phyloP scores from a whole-genome alignment of 2,888 invertebrate genomes.

The Camponotus fellah region DNA sequence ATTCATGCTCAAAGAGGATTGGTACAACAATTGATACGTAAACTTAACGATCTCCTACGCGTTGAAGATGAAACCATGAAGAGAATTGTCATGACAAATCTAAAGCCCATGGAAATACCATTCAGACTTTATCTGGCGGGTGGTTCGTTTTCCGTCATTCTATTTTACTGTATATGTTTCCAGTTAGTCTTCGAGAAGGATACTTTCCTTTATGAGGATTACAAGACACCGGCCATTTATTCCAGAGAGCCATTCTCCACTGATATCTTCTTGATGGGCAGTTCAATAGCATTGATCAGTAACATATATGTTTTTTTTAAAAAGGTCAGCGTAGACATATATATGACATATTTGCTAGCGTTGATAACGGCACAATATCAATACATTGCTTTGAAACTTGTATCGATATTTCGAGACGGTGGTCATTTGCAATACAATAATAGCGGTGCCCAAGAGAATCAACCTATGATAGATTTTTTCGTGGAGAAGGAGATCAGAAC shows the following conservation, averaged over 20 bases:
- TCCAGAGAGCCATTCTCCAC: neutral
- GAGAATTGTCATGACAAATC: neutral
- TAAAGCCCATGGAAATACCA: neutral
- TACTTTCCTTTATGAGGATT: neutral
- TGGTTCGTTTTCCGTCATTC: neutral
- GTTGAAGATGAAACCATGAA: neutral
- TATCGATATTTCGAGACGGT: neutral
- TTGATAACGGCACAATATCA: slow-evolving; percentile 22
- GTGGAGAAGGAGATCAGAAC: neutral
- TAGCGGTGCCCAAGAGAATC: neutral
- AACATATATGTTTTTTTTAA: neutral
- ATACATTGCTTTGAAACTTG: neutral
- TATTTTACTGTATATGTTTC: neutral
- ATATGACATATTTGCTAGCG: neutral
- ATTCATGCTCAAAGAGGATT: neutral
- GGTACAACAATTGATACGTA: neutral
- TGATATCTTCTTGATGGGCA: neutral
- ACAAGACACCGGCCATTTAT: neutral
- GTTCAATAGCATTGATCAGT: neutral
- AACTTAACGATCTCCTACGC: neutral
- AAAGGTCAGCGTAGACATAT: neutral
- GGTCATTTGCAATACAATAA: neutral
- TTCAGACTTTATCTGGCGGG: neutral
- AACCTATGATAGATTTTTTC: neutral
- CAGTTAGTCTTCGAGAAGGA: neutral